Evolutionary conservation across 2,113 vertebrate genomes (phyloP), one percentile per base, ranked within the genome.

Genomic region (Thunnus thynnus): DNA sequence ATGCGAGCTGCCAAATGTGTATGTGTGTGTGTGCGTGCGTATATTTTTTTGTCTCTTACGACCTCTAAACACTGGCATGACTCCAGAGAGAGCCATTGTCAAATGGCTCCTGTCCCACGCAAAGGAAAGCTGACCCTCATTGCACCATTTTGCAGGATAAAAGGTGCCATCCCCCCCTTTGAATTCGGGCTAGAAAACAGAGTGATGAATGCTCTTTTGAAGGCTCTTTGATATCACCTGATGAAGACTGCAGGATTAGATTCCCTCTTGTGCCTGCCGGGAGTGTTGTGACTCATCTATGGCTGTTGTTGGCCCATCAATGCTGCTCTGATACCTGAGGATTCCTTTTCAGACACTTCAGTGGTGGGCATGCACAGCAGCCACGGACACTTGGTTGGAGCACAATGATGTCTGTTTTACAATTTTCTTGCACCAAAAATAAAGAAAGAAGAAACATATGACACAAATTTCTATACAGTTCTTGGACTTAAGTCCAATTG

Each of bases 51-150:
- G 72, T 76, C 62, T 83, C 25, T 8, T 73, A 47, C 32, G 71
- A 92, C 85, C 83, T 88, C 86, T 75, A 90, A 91, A 91, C 55
- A 66, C 63, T 83, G 84, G 75, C 81, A 55, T 30, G 25, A 70
- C 88, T 86, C 81, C 74, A 86, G 76, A 85, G 78, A 83, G 58
- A 86, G 72, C n/a, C 5, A 5, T 52, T 77, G 82, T 86, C 62
- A 74, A 76, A 82, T 56, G 76, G 60, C 78, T 83, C 55, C 56
- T 50, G 72, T 87, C 88, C 70, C 58, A 70, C 72, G 82, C 47
- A 84, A 50, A 87, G 55, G 63, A 80, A 87, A 86, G 62, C 58
- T 67, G 63, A 89, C 83, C 76, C 75, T 73, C 54, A 32, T 69
- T 80, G 82, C 83, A 71, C 32, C 79, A 86, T 81, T 89, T 84